Percentiles rank a stretch among this genome's conserved stretches.
phyloP scores from a whole-genome alignment of 2,888 invertebrate species.

The Drosophila sordidapex region DNA sequence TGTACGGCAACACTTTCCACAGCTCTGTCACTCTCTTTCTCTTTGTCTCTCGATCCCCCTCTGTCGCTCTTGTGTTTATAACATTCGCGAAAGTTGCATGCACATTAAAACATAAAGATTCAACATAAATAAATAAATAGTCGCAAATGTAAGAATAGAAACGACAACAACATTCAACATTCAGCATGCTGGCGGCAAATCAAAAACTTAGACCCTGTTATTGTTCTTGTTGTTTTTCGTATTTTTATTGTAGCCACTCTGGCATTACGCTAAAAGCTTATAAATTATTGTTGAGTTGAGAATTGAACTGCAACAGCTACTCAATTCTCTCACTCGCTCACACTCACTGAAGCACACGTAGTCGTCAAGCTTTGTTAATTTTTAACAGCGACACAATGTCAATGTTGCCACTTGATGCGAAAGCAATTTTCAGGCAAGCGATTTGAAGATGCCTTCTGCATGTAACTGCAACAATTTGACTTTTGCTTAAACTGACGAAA shows the following conservation, averaged over 20 bases:
- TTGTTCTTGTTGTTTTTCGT: conserved; percentile 18
- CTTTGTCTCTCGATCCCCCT: not conserved
- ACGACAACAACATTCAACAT: conserved; percentile 26
- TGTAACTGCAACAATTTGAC: conserved; percentile 33
- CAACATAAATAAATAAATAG: conserved; percentile 74
- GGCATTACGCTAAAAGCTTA: conserved; percentile 74
- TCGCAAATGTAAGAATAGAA: conserved; percentile 57
- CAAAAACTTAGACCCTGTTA: conserved; percentile 53
- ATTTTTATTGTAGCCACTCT: conserved; percentile 48
- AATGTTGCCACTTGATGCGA: conserved; percentile 36
- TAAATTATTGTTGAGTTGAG: conserved; percentile 70
- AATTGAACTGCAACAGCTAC: conserved; percentile 24
- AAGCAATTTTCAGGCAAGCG: conserved; percentile 14
- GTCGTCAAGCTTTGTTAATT: conserved; percentile 68
- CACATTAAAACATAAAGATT: conserved; percentile 74
- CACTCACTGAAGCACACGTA: conserved; percentile 22
- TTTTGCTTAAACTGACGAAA: conserved; percentile 27
- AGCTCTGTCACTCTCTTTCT: not conserved
- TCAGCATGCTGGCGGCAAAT: conserved; percentile 58
- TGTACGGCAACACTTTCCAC: conserved; percentile 49
- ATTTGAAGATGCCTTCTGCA: conserved; percentile 22
- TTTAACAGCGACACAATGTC: conserved; percentile 54
- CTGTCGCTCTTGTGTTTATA: conserved; percentile 14
- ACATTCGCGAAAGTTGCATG: conserved; percentile 67
- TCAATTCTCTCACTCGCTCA: conserved; percentile 24